Evolutionary conservation across 2,888 invertebrate species (phyloP), one percentile per base, ranked within the genome.

Genomic region (Danaus chrysippus): DNA sequence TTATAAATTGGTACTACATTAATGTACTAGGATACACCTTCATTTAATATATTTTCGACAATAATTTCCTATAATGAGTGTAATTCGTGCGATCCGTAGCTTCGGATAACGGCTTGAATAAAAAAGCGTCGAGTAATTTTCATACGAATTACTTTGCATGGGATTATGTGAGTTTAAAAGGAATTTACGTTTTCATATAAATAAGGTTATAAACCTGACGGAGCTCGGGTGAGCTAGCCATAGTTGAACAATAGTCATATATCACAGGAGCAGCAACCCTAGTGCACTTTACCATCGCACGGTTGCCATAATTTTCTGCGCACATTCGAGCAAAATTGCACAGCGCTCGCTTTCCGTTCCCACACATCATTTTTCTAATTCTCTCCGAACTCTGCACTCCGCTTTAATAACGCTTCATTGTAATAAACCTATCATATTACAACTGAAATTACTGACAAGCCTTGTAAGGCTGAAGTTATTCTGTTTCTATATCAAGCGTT

Each of bases 331-430:
- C 76, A 82, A 86, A 89, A 88, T 87, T 87, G 82, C 86, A 76
- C 78, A 73, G 73, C 73, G 74, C 75, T 52, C 70, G 69, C 68
- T 65, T 74, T 76, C 74, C 75, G 83, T 88, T 89, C 88, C 88
- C 88, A 88, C 90, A 87, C 84, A 83, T 83, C 80, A 83, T 84
- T 84, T 84, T 86, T 86, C 84, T 86, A 84, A 86, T 83, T 82
- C 79, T 75, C 79, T 77, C 76, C 73, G 73, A 77, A 79, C 78
- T 75, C 73, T 79, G 77, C 78, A 78, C 77, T 78, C 74, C 70
- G 72, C 77, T 81, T 78, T 80, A 81, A 84, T 83, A 80, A 78
- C 75, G 71, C 75, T 76, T 72, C 74, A 75, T 70, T 69, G 70
- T 71, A 73, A 67, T 64, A 64, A 64, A 60, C 67, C 57, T 71